A percentile compares a stretch with the other conserved stretches of the same genome.
phyloP scores from a whole-genome alignment of 2,797 vertebrate species.

The Mycteria americana region DNA sequence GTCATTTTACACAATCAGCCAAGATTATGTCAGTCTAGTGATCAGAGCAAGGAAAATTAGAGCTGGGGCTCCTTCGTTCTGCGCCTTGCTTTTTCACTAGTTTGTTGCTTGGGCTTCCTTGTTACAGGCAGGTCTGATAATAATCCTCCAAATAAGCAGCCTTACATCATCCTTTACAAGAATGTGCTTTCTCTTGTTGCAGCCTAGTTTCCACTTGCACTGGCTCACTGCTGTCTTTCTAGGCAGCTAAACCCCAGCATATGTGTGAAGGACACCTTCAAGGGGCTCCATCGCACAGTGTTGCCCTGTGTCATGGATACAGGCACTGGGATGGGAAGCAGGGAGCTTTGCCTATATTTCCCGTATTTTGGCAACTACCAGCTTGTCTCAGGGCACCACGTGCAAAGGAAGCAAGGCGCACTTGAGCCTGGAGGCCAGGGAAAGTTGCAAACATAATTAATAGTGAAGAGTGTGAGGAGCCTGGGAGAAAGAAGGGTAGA shows the following conservation, averaged over 20 bases:
- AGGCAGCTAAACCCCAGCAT: neutral
- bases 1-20: neutral
- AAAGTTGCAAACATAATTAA: neutral
- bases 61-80: neutral
- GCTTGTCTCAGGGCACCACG: neutral
- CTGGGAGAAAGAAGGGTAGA: neutral
- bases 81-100: neutral
- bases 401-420: neutral
- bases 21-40: neutral
- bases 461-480: neutral
- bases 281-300: accelerated
- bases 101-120: neutral
- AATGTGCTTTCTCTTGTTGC: neutral
- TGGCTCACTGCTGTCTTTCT: neutral
- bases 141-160: neutral
- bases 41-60: neutral
- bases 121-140: neutral
- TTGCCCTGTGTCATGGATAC: neutral
- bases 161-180: neutral
- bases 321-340: neutral
- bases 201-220: neutral
- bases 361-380: neutral
- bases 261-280: neutral
- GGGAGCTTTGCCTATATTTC: neutral
- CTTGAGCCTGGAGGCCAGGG: neutral